Conservation (phyloP, 2,113 vertebrate genomes). For the Podiceps cristatus region DNA sequence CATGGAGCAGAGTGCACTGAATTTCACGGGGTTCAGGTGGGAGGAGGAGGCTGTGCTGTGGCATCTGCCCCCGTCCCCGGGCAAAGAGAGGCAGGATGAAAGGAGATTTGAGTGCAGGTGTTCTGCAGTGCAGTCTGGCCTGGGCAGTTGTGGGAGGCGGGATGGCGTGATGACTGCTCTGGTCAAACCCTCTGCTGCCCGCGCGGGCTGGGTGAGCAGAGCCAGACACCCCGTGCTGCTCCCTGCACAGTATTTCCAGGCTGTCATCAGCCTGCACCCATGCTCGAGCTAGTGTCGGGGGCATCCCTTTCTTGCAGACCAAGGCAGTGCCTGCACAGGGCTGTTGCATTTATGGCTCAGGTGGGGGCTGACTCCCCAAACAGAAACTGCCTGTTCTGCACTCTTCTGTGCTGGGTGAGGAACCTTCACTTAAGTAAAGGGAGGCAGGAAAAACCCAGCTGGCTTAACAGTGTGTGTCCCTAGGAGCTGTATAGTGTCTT, state of each 20-base stretch:
- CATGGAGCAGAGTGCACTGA: neutral
- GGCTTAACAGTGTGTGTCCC: too few species aligned
- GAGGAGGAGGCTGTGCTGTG: neutral
- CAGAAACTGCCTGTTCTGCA: neutral
- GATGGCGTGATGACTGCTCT: neutral
- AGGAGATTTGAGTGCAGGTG: neutral
- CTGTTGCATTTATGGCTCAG: neutral
- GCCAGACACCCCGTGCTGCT: neutral
- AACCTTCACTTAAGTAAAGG: neutral
- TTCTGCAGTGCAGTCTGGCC: neutral
- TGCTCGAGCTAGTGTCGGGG: neutral
- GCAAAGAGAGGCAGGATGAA: neutral
- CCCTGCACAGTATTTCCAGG: accelerated
- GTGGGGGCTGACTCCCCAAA: neutral
- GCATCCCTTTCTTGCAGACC: neutral
- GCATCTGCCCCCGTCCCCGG: neutral
- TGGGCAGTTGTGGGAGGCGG: neutral
- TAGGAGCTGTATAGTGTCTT: neutral
- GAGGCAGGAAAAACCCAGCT: neutral
- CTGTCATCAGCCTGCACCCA: neutral
- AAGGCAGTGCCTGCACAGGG: neutral
- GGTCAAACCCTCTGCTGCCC: neutral
- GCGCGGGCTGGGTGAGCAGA: accelerated
- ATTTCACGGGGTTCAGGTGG: accelerated
- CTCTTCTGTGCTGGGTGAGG: neutral